phyloP scores from a whole-genome alignment of 2,113 vertebrate genomes.

The Pelmatolapia mariae region DNA sequence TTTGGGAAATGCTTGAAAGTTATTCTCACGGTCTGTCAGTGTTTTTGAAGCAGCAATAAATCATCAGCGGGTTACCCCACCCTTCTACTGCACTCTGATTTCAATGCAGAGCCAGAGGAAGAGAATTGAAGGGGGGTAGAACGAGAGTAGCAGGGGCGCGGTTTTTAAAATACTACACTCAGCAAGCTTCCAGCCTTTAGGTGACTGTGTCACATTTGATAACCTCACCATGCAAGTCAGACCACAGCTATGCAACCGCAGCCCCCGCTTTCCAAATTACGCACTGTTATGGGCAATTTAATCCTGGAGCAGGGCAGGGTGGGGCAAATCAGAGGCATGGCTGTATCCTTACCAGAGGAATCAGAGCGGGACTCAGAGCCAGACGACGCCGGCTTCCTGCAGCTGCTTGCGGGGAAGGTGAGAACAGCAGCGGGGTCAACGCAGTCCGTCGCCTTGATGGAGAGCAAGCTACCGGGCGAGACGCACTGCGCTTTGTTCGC shows the following conservation, averaged over 20 bases:
- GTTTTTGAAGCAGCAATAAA: conserved; percentile 34
- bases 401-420: conserved; percentile 75
- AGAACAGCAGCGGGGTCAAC: conserved; percentile 83
- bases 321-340: conserved; percentile 10
- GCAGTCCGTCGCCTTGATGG: conserved; percentile 71
- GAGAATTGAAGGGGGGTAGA: not conserved
- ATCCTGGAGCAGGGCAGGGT: conserved; percentile 18
- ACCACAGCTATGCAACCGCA: conserved; percentile 41
- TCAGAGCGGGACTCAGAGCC: conserved; percentile 90
- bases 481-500: conserved; percentile 58
- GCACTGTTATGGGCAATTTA: conserved; percentile 50
- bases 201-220: not conserved
- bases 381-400: conserved; percentile 83
- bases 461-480: conserved; percentile 49
- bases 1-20: conserved; percentile 14
- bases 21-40: not conserved
- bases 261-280: conserved; percentile 30
- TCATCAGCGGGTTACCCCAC: conserved; percentile 20
- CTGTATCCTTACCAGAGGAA: conserved; percentile 85
- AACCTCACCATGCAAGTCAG: conserved; percentile 14
- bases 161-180: conserved; percentile 37
- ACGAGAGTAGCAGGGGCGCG: conserved; percentile 31
- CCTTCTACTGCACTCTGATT: conserved; percentile 40
- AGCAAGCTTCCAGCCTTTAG: not conserved
- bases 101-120: conserved; percentile 14